phyloP scores from a whole-genome alignment of 2,113 vertebrate species.

The Amphilophus citrinellus region DNA sequence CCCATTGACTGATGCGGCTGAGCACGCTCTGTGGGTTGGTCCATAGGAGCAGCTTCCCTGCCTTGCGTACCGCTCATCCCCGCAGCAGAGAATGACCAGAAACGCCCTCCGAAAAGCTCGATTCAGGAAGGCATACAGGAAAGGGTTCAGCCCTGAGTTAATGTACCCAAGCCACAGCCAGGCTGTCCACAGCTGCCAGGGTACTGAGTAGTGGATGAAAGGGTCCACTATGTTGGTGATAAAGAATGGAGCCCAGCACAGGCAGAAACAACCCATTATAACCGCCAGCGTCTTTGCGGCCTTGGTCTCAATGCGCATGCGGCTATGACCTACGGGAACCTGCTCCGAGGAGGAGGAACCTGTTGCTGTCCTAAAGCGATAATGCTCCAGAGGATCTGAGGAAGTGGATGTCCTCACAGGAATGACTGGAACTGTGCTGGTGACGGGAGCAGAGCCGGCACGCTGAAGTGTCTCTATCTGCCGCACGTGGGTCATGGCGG shows the following conservation, averaged over 20 bases:
- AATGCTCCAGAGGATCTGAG: conserved; percentile 65
- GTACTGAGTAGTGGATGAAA: conserved; percentile 84
- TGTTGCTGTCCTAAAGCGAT: conserved; percentile 33
- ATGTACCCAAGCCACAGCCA: conserved; percentile 87
- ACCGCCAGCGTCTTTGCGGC: conserved; percentile 84
- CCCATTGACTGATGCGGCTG: conserved; percentile 78
- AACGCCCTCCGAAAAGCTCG: conserved; percentile 85
- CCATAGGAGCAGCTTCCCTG: conserved; percentile 74
- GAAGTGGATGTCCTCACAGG: conserved; percentile 57
- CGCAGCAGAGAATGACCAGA: conserved; percentile 84
- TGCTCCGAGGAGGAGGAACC: conserved; percentile 59
- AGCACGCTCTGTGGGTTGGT: conserved; percentile 67
- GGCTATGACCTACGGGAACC: conserved; percentile 65
- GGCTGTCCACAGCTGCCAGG: conserved; percentile 85
- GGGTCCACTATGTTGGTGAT: conserved; percentile 85
- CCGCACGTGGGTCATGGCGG: conserved; percentile 82
- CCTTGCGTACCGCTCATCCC: conserved; percentile 73
- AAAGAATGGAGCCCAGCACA: conserved; percentile 86
- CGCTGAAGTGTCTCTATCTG: conserved; percentile 83
- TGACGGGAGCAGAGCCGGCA: conserved; percentile 78
- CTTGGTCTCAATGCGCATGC: conserved; percentile 84
- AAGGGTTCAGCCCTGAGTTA: conserved; percentile 86
- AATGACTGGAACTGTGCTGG: conserved; percentile 18
- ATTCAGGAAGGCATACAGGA: conserved; percentile 86
- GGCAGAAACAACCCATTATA: conserved; percentile 86